These are phyloP conservation scores for Lysandra bellargus DNA, from an alignment of 2,888 invertebrate genomes.

Conservation along the genomic window DNA sequence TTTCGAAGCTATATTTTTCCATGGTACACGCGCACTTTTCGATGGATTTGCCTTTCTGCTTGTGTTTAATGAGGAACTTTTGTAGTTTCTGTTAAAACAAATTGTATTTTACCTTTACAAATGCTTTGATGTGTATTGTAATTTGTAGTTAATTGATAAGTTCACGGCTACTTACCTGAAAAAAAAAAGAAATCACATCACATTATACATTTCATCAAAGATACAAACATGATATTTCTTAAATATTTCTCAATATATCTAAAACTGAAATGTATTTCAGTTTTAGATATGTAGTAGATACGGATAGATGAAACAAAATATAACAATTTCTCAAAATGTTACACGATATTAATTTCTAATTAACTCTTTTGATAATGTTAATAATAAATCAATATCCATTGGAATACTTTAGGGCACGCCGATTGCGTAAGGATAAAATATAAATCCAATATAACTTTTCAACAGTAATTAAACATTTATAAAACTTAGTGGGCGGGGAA, in stretches of 20 bases:
- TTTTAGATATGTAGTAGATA: no score
- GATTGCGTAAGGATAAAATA: neutral
- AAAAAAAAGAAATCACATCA: slow-evolving; percentile 46
- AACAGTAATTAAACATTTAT: slow-evolving; percentile 32
- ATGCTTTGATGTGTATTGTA: neutral
- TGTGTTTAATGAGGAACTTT: neutral
- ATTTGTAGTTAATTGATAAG: neutral
- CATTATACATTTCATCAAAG: slow-evolving; percentile 3
- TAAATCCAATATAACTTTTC: slow-evolving; percentile 22
- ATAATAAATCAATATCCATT: neutral
- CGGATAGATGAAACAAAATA: no score
- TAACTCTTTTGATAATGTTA: neutral
- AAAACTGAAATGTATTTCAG: no score
- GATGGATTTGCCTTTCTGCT: neutral
- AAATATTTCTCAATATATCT: neutral
- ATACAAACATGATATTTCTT: neutral
- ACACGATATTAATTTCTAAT: neutral
- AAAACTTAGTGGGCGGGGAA: slow-evolving; percentile 25
- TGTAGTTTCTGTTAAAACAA: neutral
- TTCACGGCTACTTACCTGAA: slow-evolving; percentile 62
- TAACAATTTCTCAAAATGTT: no score
- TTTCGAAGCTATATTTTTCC: neutral
- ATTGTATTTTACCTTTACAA: neutral
- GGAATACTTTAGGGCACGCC: neutral
- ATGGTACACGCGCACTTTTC: neutral